Base-by-base conservation (phyloP, 2,797 vertebrate species). In the Protonibea diacanthus region DNA sequence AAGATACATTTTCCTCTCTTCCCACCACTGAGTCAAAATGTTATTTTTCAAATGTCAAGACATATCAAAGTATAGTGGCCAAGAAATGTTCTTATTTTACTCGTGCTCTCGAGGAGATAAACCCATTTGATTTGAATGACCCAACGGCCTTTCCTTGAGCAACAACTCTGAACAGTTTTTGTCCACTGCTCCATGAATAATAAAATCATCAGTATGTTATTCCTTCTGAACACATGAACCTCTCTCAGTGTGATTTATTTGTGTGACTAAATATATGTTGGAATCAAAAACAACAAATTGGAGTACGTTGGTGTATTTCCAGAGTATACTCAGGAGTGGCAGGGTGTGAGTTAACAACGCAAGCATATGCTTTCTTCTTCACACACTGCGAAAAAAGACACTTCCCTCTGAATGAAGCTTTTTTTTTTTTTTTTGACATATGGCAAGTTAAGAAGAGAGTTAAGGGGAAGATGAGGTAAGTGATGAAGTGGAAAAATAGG, bases 401-500 rank as follows among this genome's bases (percentile, higher is more conserved):
- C 25, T 12, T 65, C 20, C 27, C 29, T 40, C 3, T 69, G 23
- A 77, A 60, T 69, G 48, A 52, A 23, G 45, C 9, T 67, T 55
- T 29, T 29, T 29, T 27, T 27, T 27, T 7, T 8, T 8, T 33
- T 38, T 73, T 66, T 48, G 17, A 53, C 45, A 52, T 64, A 20
- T 49, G n/a, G 0, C 52, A 71, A 21, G 33, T 67, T 52, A 61
- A 80, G 65, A 66, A 27, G 25, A 61, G 53, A 67, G 57, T 23
- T 65, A 23, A 53, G 25, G 15, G 29, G 67, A 67, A 71, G 21
- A 65, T 48, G 67, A 75, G 68, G 40, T 21, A 48, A 78, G 62
- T 48, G 53, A 70, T 68, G 52, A 58, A 59, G 81, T 63, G 61
- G 56, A 76, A 63, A 71, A 42, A 59, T 38, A 57, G 71, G 67